Evolutionary conservation across 2,113 vertebrate species (phyloP).

Genomic region (Spizaetus ornatus): DNA sequence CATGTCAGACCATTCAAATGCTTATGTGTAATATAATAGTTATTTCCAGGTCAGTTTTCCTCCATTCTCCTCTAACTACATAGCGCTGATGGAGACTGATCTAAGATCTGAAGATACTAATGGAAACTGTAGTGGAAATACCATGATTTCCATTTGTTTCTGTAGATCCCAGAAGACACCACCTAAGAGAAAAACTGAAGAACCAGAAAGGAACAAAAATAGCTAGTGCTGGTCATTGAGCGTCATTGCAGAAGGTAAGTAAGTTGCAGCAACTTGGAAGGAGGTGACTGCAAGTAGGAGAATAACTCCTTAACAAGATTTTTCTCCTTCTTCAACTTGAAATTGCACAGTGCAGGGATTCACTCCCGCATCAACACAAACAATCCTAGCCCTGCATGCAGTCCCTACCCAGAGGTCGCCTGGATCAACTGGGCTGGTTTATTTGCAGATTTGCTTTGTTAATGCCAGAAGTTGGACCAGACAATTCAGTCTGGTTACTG

Average conservation of each 20-base stretch:
- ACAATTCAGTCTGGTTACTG: not conserved
- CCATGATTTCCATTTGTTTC: not conserved
- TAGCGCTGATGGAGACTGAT: not conserved
- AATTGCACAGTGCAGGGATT: not conserved
- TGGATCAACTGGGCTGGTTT: not conserved
- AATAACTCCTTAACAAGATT: constrained; percentile 35
- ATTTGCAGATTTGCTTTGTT: not conserved
- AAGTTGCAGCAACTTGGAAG: constrained; percentile 3
- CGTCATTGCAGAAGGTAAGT: not conserved
- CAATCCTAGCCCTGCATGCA: not conserved
- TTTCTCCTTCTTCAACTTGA: not conserved
- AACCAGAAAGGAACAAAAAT: not conserved
- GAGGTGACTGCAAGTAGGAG: constrained; percentile 9
- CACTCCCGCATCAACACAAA: not conserved
- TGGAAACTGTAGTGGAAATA: not conserved
- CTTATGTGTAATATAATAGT: not conserved
- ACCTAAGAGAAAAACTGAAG: not conserved
- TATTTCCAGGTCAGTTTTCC: not conserved
- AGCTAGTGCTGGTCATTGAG: constrained; percentile 10
- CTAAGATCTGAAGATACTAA: not conserved
- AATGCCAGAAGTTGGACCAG: not conserved
- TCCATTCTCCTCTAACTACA: not conserved
- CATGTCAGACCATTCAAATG: not conserved
- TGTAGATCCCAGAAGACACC: not conserved
- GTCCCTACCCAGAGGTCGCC: fast-evolving